These are phyloP conservation scores for Ailurus styani DNA, from an alignment of 2,113 vertebrate genomes.

Conservation along the genomic window DNA sequence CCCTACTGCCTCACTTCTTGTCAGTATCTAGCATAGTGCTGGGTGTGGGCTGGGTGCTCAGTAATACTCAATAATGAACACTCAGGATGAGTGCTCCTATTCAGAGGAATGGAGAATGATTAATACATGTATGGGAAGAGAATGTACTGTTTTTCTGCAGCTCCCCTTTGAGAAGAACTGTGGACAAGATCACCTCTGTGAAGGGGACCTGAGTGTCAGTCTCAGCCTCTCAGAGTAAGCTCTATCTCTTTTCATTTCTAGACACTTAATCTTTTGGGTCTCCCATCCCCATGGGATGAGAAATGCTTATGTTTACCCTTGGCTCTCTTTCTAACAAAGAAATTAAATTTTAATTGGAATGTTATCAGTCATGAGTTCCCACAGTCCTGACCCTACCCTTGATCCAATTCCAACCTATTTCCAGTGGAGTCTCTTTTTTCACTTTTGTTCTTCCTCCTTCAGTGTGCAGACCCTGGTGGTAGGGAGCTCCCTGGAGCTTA, in stretches of 20 bases:
- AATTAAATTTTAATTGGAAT: neutral
- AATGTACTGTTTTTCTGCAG: slow-evolving; percentile 72
- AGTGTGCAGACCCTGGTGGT: slow-evolving; percentile 75
- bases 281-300: neutral
- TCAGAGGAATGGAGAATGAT: neutral
- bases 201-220: slow-evolving; percentile 82
- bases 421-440: neutral
- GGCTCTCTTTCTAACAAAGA: neutral
- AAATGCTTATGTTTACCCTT: neutral
- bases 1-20: neutral
- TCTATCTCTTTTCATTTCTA: neutral
- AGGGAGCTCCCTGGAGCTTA: slow-evolving; percentile 82
- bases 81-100: neutral
- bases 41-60: neutral
- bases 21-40: no score
- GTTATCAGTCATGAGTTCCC: neutral
- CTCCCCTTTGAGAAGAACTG: slow-evolving; percentile 88
- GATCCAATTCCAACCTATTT: neutral
- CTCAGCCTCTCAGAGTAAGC: slow-evolving; percentile 82
- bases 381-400: neutral
- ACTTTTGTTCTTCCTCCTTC: neutral
- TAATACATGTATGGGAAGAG: neutral
- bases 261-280: neutral
- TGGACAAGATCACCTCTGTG: slow-evolving; percentile 81
- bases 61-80: neutral